Evolutionary conservation across 1,140 invertebrate species (phyloP).

Genomic region (Drosophila pseudoobscura): DNA sequence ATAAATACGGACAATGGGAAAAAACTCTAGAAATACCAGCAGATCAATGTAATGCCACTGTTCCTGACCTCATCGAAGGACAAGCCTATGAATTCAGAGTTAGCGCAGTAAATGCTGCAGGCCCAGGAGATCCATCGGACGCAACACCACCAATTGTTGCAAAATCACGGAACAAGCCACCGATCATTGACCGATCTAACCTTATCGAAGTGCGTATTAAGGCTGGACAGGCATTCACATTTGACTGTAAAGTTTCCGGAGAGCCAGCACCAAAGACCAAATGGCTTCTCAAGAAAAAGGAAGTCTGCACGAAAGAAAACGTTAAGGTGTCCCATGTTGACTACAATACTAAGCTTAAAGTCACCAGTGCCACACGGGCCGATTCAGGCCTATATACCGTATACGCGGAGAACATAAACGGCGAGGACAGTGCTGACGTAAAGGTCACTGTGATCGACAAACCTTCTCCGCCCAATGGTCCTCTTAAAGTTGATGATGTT

Average conservation of each 20-base stretch:
- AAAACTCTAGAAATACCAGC: slow-evolving; percentile 88
- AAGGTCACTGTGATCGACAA: slow-evolving; percentile 96
- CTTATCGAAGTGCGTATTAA: slow-evolving; percentile 95
- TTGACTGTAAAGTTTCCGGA: slow-evolving; percentile 90
- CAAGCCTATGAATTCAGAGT: slow-evolving; percentile 96
- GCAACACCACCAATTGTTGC: slow-evolving; percentile 96
- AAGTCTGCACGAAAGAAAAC: slow-evolving; percentile 88
- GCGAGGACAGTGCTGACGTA: slow-evolving; percentile 95
- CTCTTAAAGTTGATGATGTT: slow-evolving; percentile 91
- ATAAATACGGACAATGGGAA: slow-evolving; percentile 97
- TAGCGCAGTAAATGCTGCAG: slow-evolving; percentile 95
- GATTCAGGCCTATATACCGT: slow-evolving; percentile 97
- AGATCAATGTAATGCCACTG: slow-evolving; percentile 91
- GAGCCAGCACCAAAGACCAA: slow-evolving; percentile 96
- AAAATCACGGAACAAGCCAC: slow-evolving; percentile 96
- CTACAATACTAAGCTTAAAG: slow-evolving; percentile 95
- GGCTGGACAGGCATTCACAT: slow-evolving; percentile 90
- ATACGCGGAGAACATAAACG: slow-evolving; percentile 96
- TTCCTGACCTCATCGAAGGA: slow-evolving; percentile 95
- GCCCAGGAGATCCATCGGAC: slow-evolving; percentile 96
- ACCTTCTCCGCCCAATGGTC: slow-evolving; percentile 95
- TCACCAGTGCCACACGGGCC: slow-evolving; percentile 92
- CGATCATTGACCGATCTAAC: slow-evolving; percentile 93
- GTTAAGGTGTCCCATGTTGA: slow-evolving; percentile 89
- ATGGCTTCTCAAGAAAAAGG: slow-evolving; percentile 91